Conservation (phyloP, 2,888 invertebrate genomes). For the Drosophila ustulata region DNA sequence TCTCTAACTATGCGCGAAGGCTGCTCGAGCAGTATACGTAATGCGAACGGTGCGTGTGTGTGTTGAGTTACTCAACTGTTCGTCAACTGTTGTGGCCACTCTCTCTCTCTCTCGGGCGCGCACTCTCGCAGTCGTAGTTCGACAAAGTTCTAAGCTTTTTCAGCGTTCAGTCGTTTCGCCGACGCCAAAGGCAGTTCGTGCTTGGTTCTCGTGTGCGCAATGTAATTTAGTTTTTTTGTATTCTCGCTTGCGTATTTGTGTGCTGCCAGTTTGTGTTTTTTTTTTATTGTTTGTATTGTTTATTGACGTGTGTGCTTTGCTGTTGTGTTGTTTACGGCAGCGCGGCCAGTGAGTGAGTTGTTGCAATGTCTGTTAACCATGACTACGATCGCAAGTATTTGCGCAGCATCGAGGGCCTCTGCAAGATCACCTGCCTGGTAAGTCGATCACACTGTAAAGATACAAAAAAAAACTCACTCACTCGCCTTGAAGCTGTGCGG, state of each 20-base stretch:
- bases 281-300: conserved; percentile 9
- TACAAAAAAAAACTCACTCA: neutral
- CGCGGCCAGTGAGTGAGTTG: neutral
- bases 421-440: conserved; percentile 69
- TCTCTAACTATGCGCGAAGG: neutral
- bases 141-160: conserved; percentile 38
- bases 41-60: neutral
- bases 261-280: conserved; percentile 1
- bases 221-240: conserved; percentile 40
- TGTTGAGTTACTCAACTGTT: neutral
- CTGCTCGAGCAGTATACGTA: neutral
- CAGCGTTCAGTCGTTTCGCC: conserved; percentile 34
- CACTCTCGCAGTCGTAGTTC: conserved; percentile 21
- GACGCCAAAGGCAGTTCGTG: conserved; percentile 53
- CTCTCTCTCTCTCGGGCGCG: neutral
- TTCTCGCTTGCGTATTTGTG: conserved; percentile 18
- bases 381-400: conserved; percentile 65
- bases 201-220: conserved; percentile 49
- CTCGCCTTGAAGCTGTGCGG: conserved; percentile 52
- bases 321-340: conserved; percentile 12
- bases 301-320: conserved; percentile 12
- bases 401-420: conserved; percentile 66
- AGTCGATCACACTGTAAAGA: conserved; percentile 22
- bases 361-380: conserved; percentile 53
- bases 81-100: neutral